Percentiles rank a stretch among this genome's conserved stretches.
Conservation (phyloP, 2,797 vertebrate species). For the Myotis planiceps region DNA sequence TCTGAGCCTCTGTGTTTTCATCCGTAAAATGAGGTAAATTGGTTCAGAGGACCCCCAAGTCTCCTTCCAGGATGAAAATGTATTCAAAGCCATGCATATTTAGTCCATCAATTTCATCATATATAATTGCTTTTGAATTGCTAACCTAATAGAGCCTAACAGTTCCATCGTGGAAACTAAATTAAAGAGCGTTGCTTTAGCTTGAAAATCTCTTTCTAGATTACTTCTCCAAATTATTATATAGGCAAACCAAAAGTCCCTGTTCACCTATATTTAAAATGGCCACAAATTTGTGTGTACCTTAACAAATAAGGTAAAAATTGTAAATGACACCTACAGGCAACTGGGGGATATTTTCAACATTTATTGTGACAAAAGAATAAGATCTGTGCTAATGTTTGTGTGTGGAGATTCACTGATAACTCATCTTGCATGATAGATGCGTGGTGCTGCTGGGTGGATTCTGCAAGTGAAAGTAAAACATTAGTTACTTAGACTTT, state of each 20-base stretch:
- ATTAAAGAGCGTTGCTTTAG: constrained; percentile 83
- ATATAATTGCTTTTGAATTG: constrained; percentile 73
- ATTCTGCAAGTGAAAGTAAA: not conserved
- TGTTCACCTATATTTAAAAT: constrained; percentile 64
- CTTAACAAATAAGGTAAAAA: constrained; percentile 61
- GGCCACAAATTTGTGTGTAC: constrained; percentile 50
- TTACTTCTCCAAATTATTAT: constrained; percentile 77
- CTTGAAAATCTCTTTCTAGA: constrained; percentile 82
- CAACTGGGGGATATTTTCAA: constrained; percentile 44
- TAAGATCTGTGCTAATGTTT: constrained; percentile 34
- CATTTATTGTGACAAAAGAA: constrained; percentile 64
- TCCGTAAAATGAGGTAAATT: constrained; percentile 1
- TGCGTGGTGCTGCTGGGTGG: not conserved
- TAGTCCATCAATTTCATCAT: constrained; percentile 23
- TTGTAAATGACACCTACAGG: constrained; percentile 39
- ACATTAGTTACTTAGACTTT: constrained; percentile 17
- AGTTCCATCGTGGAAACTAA: constrained; percentile 82
- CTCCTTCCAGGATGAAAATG: not conserved
- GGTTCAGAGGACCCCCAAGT: not conserved
- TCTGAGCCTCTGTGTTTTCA: not conserved
- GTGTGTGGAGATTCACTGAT: constrained; percentile 1
- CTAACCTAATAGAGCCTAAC: constrained; percentile 55
- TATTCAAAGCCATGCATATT: not conserved
- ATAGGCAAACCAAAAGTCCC: constrained; percentile 38
- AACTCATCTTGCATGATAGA: not conserved